These are phyloP conservation scores for Pelodytes ibericus DNA, from an alignment of 2,797 vertebrate genomes.

Conservation along the genomic window DNA sequence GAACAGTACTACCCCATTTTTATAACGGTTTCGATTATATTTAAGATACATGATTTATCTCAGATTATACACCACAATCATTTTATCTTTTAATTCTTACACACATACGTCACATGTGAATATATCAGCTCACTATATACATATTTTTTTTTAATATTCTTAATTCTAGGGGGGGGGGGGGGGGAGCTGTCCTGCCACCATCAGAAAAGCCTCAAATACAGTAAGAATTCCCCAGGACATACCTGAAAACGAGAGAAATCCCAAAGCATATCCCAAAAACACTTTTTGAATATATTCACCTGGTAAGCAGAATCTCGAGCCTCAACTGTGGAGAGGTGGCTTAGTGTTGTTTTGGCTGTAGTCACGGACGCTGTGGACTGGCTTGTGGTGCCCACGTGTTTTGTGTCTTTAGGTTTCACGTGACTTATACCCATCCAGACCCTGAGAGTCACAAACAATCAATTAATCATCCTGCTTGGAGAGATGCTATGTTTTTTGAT, in stretches of 20 bases:
- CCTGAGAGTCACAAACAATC: slow-evolving; percentile 62
- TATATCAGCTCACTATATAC: no score
- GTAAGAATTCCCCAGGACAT: not conserved
- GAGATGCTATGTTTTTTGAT: not conserved
- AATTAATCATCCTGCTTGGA: not conserved
- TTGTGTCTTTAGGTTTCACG: slow-evolving; percentile 52
- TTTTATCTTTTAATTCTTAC: no score
- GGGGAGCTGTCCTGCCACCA: not conserved
- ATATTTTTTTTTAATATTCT: no score
- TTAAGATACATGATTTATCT: no score
- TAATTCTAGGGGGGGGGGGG: not conserved
- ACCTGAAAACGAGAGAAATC: no score
- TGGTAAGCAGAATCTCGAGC: slow-evolving; percentile 74
- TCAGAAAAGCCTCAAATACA: not conserved
- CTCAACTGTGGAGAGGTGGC: slow-evolving; percentile 71
- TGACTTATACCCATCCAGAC: slow-evolving; percentile 78
- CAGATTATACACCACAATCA: no score
- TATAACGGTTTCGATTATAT: no score
- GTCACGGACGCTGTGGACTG: slow-evolving; percentile 69
- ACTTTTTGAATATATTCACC: slow-evolving; percentile 69
- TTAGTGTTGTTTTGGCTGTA: slow-evolving; percentile 75
- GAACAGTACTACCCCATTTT: no score
- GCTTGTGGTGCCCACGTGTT: slow-evolving; percentile 50
- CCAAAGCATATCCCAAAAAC: no score
- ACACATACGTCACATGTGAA: not conserved